Conservation (phyloP, 30 jellyfish, hydroid and myxozoan genomes). For the Aurelia sp. region DNA sequence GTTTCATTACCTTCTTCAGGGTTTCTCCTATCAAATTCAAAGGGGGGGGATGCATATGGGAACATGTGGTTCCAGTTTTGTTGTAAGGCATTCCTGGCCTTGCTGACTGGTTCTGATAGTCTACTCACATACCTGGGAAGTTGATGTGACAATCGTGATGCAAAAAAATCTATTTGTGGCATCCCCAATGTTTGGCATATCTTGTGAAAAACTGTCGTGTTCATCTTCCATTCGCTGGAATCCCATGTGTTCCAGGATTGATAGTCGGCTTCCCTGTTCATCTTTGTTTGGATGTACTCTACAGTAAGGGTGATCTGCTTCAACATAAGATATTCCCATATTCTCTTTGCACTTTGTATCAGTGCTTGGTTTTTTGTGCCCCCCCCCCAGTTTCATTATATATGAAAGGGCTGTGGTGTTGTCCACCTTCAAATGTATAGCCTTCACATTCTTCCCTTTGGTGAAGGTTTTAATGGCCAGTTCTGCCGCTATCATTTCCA, state of each 20-base stretch:
- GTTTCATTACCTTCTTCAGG: conserved; percentile 19
- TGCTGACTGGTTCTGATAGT: not conserved
- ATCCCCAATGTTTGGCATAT: too few relatives aligned
- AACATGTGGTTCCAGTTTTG: not conserved
- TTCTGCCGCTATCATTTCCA: conserved; percentile 49
- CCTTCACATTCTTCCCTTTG: not conserved
- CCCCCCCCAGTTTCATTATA: too few relatives aligned
- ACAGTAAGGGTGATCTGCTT: too few relatives aligned
- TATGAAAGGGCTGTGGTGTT: not conserved
- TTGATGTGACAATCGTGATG: not conserved
- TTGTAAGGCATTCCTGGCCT: conserved; percentile 10
- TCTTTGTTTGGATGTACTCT: too few relatives aligned
- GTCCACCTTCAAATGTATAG: conserved; percentile 27
- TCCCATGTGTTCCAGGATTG: conserved; percentile 25
- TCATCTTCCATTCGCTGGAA: not conserved
- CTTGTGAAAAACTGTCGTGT: too few relatives aligned
- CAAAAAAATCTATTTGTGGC: not conserved
- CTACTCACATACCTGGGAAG: conserved; percentile 44
- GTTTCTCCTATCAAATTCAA: conserved; percentile 18
- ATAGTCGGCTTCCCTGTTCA: not conserved
- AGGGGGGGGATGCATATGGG: conserved; percentile 36
- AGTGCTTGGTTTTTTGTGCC: too few relatives aligned
- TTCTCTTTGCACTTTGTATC: too few relatives aligned
- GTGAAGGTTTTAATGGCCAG: conserved; percentile 43
- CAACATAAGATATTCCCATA: too few relatives aligned